These are phyloP conservation scores for Pseudorhiza aurosa DNA, from an alignment of 30 jellyfish, hydroid and myxozoan species.

Conservation along the genomic window DNA sequence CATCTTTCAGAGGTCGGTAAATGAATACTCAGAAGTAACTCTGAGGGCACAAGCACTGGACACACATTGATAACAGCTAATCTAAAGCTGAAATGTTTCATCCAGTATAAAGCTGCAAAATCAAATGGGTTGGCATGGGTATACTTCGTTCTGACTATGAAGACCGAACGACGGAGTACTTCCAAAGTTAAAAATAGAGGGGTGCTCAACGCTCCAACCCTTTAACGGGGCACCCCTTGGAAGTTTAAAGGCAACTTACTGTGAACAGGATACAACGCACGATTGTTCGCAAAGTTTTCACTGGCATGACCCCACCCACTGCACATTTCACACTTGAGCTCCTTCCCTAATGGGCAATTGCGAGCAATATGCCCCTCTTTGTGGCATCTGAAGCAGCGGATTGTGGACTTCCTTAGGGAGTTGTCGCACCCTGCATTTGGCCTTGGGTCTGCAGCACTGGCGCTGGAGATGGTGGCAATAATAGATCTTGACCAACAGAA, in stretches of 20 bases:
- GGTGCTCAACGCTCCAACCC: constrained; percentile 46
- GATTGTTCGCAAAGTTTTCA: neutral
- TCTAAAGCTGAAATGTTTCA: too few relatives aligned
- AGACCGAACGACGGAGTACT: too few relatives aligned
- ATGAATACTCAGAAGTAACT: too few relatives aligned
- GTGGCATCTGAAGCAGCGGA: constrained; percentile 1
- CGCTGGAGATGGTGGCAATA: neutral
- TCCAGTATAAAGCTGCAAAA: too few relatives aligned
- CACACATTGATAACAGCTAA: too few relatives aligned
- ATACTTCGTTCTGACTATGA: constrained; percentile 3
- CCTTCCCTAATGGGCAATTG: neutral
- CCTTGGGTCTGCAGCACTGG: constrained; percentile 1
- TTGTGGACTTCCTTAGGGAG: neutral
- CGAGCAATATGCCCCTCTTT: constrained; percentile 12
- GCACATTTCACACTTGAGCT: neutral
- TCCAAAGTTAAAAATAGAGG: constrained; percentile 25
- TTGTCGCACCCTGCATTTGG: neutral
- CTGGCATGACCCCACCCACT: constrained; percentile 8
- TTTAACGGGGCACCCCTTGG: constrained; percentile 32
- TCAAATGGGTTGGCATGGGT: too few relatives aligned
- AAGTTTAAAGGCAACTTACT: constrained; percentile 22
- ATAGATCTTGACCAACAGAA: neutral
- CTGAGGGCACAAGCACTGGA: too few relatives aligned
- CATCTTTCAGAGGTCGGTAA: too few relatives aligned
- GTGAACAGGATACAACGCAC: neutral